Conservation (phyloP, 1,140 invertebrate genomes). For the Lamellibrachia luymesi region DNA sequence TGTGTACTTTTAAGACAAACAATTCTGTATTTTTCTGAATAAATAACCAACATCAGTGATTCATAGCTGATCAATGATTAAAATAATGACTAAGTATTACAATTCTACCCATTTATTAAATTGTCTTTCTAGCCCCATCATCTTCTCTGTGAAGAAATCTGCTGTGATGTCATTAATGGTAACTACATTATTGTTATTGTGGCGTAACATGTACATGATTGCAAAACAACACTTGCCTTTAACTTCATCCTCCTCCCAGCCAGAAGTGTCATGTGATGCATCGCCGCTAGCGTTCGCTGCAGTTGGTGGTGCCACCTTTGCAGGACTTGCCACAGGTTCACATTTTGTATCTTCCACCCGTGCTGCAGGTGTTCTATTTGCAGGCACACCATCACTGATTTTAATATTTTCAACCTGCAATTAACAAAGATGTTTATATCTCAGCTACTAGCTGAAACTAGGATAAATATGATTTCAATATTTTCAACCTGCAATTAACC, state of each 20-base stretch:
- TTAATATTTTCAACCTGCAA: slow-evolving; percentile 23
- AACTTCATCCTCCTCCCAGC: slow-evolving; percentile 10
- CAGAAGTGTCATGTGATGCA: background rate
- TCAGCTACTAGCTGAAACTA: background rate
- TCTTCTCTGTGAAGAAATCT: slow-evolving; percentile 3
- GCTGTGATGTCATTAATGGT: slow-evolving; percentile 23
- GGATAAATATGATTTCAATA: background rate
- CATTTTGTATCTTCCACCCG: slow-evolving; percentile 13
- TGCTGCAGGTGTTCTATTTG: slow-evolving; percentile 5
- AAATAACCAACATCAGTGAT: no score
- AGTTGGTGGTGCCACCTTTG: background rate
- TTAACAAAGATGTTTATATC: background rate
- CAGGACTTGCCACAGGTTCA: background rate
- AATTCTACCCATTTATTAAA: background rate
- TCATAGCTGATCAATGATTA: no score
- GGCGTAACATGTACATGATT: background rate
- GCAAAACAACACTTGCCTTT: background rate
- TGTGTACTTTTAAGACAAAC: no score
- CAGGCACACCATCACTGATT: background rate
- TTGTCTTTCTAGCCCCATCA: background rate
- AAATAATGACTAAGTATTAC: no score
- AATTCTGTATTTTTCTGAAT: no score
- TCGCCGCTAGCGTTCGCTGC: background rate
- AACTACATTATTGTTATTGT: slow-evolving; percentile 14
- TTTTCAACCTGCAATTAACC: slow-evolving; percentile 23